phyloP scores from a whole-genome alignment of 2,797 vertebrate genomes.

The Rhinoraja longicauda region DNA sequence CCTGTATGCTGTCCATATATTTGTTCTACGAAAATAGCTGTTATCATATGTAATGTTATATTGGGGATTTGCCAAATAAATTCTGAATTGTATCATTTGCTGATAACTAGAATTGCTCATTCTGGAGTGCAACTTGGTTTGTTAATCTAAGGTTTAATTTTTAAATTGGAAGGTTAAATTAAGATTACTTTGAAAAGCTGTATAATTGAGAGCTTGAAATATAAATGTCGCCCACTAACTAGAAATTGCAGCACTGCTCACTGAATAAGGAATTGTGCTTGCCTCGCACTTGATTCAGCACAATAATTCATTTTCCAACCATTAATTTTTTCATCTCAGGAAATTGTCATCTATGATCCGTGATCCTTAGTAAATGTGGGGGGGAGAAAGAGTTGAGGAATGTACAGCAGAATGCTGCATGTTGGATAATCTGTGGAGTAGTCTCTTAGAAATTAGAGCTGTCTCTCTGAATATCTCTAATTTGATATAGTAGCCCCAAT shows the following conservation, averaged over 20 bases:
- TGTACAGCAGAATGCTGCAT: neutral
- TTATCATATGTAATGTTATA: neutral
- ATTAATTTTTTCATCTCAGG: no score
- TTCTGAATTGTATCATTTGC: neutral
- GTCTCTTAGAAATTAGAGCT: neutral
- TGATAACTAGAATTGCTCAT: neutral
- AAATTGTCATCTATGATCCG: neutral
- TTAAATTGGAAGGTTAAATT: neutral
- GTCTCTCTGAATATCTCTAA: neutral
- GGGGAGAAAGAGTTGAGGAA: neutral
- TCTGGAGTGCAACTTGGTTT: neutral
- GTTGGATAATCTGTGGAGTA: neutral
- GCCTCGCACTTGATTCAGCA: neutral
- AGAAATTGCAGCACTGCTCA: neutral
- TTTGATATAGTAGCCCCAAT: neutral
- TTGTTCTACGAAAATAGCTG: neutral
- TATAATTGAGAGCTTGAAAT: neutral
- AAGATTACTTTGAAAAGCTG: neutral
- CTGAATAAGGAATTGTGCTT: neutral
- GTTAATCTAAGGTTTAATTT: neutral
- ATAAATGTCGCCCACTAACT: neutral
- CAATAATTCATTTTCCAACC: neutral
- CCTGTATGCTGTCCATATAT: neutral
- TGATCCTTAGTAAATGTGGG: neutral
- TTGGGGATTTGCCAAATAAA: neutral